Evolutionary conservation across 2,113 vertebrate genomes (phyloP), one percentile per base, ranked within the genome.

Genomic region (Mola mola): DNA sequence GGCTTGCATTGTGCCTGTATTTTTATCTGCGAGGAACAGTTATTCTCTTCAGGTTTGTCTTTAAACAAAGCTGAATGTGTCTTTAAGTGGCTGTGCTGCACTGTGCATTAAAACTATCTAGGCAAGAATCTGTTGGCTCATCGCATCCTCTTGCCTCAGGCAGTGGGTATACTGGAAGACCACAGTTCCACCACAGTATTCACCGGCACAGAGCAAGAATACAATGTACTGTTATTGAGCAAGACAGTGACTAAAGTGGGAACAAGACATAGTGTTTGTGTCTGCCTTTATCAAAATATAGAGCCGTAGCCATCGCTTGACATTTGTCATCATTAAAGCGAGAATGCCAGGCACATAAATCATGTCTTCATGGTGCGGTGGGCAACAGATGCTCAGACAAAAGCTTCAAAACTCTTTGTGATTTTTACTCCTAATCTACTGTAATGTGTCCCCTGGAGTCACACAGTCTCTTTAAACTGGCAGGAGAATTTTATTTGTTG

Each of bases 61-160:
- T 59, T 75, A 55, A 81, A 72, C 67, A 59, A 49, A 47, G 41
- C 41, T 13, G 21, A 31, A 58, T 47, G 59, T 78, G 63, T 75
- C 83, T 88, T 85, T 78, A 86, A 82, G 82, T 74, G 79, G 78
- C 61, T 44, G 78, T 50, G 63, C 22, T 46, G 70, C 53, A 41
- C 41, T 4, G 59, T 62, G 29, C 43, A 47, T 61, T 51, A 46
- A 44, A 72, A 46, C 25, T 4, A 66, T 44, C 38, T 6, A 44
- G 46, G 59, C 62, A 66, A 48, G 63, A 83, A 82, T 78, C 72
- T 66, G 48, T 78, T 79, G 72, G 65, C 79, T 80, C 72, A 47
- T 65, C 51, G 83, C 59, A 44, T 75, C 66, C 57, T 4, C 33
- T 62, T 76, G 65, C 78, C 73, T 52, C 80, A 72, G 78, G 84